Conservation (phyloP, 92 coral and sea anemone species). For the Phymanthus crucifer region DNA sequence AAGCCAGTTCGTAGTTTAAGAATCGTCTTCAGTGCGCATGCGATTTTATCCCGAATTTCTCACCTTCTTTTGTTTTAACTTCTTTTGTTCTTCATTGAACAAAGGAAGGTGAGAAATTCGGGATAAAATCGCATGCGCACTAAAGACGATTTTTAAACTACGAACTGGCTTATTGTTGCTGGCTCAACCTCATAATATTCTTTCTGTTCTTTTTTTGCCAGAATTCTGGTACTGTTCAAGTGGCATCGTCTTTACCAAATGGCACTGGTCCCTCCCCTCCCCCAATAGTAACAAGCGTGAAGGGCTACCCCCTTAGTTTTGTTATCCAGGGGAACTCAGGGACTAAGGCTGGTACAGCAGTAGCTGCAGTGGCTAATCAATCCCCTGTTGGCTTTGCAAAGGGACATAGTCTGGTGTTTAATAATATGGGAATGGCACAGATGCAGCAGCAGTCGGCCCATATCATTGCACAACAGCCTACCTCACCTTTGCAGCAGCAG, state of each 20-base stretch:
- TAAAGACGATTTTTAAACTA: too few relatives aligned
- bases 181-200: background rate
- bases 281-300: constrained; percentile 68
- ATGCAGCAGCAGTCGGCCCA: constrained; percentile 70
- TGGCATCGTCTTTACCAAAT: constrained; percentile 72
- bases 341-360: constrained; percentile 47
- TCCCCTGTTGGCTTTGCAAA: constrained; percentile 49
- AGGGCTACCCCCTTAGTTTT: constrained; percentile 83
- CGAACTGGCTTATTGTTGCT: too few relatives aligned
- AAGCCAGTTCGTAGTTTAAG: too few relatives aligned
- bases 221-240: constrained; percentile 64
- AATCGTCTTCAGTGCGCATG: too few relatives aligned
- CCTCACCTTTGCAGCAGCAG: constrained; percentile 65
- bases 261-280: constrained; percentile 96
- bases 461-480: constrained; percentile 71
- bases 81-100: too few relatives aligned
- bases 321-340: constrained; percentile 73
- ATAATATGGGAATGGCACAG: constrained; percentile 88
- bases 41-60: too few relatives aligned
- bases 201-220: background rate
- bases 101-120: too few relatives aligned
- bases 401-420: constrained; percentile 86
- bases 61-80: too few relatives aligned
- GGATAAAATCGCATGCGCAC: too few relatives aligned
- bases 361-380: constrained; percentile 54